These are phyloP conservation scores for Drosophila oshimai DNA, from an alignment of 1,140 invertebrate species.

Conservation along the genomic window DNA sequence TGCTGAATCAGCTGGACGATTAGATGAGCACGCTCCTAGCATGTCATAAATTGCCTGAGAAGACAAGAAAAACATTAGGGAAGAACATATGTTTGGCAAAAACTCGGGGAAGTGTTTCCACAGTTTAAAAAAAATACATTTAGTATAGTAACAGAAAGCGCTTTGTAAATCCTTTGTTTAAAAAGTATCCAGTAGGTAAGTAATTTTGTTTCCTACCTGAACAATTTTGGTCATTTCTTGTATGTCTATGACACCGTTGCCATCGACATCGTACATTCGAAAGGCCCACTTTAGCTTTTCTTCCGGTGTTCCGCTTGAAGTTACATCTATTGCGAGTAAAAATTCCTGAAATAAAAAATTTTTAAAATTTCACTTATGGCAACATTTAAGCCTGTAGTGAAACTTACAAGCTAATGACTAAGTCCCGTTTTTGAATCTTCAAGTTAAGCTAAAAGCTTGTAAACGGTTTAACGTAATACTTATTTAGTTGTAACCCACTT, in stretches of 20 bases:
- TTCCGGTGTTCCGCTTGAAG: slow-evolving; percentile 97
- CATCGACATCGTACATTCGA: slow-evolving; percentile 99
- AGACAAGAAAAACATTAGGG: slow-evolving; percentile 47
- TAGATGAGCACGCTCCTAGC: slow-evolving; percentile 97
- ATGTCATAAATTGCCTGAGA: slow-evolving; percentile 99
- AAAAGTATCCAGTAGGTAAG: not conserved
- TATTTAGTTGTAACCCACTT: too few relatives aligned
- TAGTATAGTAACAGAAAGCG: not conserved
- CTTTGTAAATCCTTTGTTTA: not conserved
- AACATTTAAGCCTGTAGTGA: too few relatives aligned
- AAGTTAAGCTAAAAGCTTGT: too few relatives aligned
- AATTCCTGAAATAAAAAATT: slow-evolving; percentile 90
- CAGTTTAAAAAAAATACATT: too few relatives aligned
- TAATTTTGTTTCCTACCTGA: slow-evolving; percentile 85
- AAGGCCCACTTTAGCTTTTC: slow-evolving; percentile 99
- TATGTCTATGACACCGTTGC: slow-evolving; percentile 99
- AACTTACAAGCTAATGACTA: too few relatives aligned
- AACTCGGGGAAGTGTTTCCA: not conserved
- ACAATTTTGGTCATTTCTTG: slow-evolving; percentile 98
- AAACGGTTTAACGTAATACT: too few relatives aligned
- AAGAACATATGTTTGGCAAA: not conserved
- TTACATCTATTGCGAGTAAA: slow-evolving; percentile 98
- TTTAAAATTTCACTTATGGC: too few relatives aligned
- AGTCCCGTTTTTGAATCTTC: too few relatives aligned
- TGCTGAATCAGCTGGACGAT: slow-evolving; percentile 94